A percentile compares a stretch with the other conserved stretches of the same genome.
Conservation (phyloP, 2,113 vertebrate species). For the Corydoras sp. region DNA sequence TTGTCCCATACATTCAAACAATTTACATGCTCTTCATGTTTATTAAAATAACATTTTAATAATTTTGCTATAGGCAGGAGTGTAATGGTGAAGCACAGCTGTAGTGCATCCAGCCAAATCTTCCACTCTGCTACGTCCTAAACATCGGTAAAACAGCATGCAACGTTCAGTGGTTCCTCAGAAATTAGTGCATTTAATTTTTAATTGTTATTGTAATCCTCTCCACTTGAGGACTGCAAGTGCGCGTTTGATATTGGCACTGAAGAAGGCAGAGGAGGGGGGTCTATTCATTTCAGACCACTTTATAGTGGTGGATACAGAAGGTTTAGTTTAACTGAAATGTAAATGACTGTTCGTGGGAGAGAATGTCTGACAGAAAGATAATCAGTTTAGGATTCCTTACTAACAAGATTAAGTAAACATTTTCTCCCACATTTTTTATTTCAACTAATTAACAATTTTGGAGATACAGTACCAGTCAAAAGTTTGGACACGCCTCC, state of each 20-base stretch:
- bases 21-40: too few relatives aligned
- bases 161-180: constrained; percentile 64
- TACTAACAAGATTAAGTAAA: too few relatives aligned
- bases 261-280: constrained; percentile 36
- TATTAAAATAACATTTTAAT: too few relatives aligned
- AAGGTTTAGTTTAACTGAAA: constrained; percentile 91
- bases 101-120: constrained; percentile 56
- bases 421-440: neutral
- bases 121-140: constrained; percentile 3
- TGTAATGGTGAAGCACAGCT: constrained; percentile 54
- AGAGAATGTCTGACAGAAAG: constrained; percentile 76
- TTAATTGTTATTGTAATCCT: constrained; percentile 86
- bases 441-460: neutral
- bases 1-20: too few relatives aligned
- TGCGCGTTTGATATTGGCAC: constrained; percentile 69
- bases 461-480: too few relatives aligned
- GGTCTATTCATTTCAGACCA: constrained; percentile 60
- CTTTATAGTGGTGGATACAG: constrained; percentile 66
- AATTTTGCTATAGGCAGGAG: constrained; percentile 40
- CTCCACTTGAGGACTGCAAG: constrained; percentile 77
- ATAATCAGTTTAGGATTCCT: constrained; percentile 57
- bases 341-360: constrained; percentile 89
- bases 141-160: too few relatives aligned
- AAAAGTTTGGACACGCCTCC: too few relatives aligned
- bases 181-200: constrained; percentile 75